These are phyloP conservation scores for Spongilla lacustris DNA, from an alignment of 37 sponge, comb jelly and placozoan species.

Conservation along the genomic window DNA sequence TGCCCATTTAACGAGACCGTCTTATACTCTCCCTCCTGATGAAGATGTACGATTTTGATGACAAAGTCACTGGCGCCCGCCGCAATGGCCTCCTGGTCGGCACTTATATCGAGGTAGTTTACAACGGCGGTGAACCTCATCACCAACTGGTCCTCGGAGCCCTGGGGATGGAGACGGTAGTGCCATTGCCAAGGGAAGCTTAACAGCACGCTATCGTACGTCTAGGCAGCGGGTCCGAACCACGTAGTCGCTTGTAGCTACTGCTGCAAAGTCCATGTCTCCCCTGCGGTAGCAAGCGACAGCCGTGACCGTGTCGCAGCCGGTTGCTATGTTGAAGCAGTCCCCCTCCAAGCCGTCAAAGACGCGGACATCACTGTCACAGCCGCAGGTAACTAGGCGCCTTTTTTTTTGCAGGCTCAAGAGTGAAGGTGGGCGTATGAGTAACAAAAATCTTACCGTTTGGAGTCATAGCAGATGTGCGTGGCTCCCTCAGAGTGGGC, in stretches of 20 bases:
- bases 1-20: conserved; percentile 44
- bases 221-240: conserved; percentile 7
- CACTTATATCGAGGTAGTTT: conserved; percentile 36
- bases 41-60: conserved; percentile 49
- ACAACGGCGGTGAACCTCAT: conserved; percentile 57
- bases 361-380: conserved; percentile 35
- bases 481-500: conserved; percentile 34
- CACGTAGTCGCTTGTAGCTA: conserved; percentile 47
- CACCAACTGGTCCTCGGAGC: conserved; percentile 37
- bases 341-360: conserved; percentile 21
- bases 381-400: conserved; percentile 37
- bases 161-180: conserved; percentile 7
- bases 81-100: conserved; percentile 37
- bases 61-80: conserved; percentile 72
- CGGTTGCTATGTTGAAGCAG: conserved; percentile 30
- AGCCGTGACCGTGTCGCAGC: conserved; percentile 7
- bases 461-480: conserved; percentile 7
- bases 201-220: conserved; percentile 28
- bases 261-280: conserved; percentile 33
- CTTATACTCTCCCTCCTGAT: conserved; percentile 4
- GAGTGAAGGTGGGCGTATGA: not conserved
- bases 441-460: conserved; percentile 2
- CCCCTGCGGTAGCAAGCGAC: conserved; percentile 12
- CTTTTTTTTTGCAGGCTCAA: not conserved
- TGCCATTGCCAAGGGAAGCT: too few relatives aligned